Percentiles rank a stretch among this genome's conserved stretches.
These are phyloP conservation scores for Malacoraja senta DNA, from an alignment of 2,797 vertebrate genomes.

Conservation along the genomic window DNA sequence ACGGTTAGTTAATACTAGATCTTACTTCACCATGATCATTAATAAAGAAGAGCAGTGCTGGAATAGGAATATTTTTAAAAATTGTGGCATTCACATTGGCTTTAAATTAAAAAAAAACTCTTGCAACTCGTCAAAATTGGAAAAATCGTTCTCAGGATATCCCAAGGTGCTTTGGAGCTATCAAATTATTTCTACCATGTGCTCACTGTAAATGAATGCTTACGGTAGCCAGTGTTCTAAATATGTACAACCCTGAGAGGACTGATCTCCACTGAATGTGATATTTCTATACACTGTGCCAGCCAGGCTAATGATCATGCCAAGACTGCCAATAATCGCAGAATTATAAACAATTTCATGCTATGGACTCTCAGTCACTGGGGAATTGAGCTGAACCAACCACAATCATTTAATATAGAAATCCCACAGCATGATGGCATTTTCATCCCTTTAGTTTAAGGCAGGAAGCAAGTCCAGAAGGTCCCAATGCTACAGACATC, in stretches of 20 bases:
- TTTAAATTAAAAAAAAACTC: background rate
- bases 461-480: background rate
- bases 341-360: background rate
- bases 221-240: background rate
- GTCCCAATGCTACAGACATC: background rate
- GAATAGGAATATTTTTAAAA: background rate
- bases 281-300: background rate
- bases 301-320: background rate
- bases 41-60: background rate
- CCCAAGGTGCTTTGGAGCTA: background rate
- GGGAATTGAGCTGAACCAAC: background rate
- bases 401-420: conserved; percentile 7
- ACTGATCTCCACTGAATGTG: background rate
- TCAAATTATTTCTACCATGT: background rate
- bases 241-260: background rate
- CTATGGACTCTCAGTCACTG: background rate
- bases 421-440: background rate
- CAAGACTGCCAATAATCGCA: background rate
- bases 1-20: background rate
- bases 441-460: background rate
- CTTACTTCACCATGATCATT: background rate
- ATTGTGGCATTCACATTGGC: background rate
- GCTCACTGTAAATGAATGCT: too few species aligned
- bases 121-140: background rate
- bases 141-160: background rate